phyloP scores from a whole-genome alignment of 2,113 vertebrate species.

The Brachypodius melanocephalos region DNA sequence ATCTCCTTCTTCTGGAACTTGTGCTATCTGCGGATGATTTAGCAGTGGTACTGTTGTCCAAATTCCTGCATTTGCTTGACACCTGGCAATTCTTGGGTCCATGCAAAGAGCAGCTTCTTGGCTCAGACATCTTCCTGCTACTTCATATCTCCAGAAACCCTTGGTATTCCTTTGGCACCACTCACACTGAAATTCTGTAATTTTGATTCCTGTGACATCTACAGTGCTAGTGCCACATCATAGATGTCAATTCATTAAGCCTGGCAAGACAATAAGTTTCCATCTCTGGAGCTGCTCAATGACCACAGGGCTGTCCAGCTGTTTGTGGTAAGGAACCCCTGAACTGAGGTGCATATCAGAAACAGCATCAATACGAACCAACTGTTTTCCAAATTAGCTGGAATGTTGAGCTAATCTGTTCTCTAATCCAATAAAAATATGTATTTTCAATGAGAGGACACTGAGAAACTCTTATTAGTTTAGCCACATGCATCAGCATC shows the following conservation, averaged over 20 bases:
- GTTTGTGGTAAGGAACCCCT: neutral
- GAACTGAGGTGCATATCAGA: neutral
- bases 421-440: neutral
- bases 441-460: neutral
- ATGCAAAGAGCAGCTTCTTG: neutral
- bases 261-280: neutral
- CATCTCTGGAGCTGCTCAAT: neutral
- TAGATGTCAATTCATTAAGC: neutral
- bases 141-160: neutral
- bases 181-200: neutral
- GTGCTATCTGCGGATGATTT: neutral
- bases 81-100: neutral
- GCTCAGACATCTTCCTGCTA: neutral
- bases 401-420: slow-evolving; percentile 7
- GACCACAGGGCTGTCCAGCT: neutral
- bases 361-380: neutral
- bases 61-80: neutral
- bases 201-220: neutral
- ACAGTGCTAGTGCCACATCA: neutral
- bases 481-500: slow-evolving; percentile 13
- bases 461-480: neutral
- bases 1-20: neutral
- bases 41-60: neutral
- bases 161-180: neutral
- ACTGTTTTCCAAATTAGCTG: neutral